Conservation (phyloP, 2,113 vertebrate genomes). For the Hoplias malabaricus region DNA sequence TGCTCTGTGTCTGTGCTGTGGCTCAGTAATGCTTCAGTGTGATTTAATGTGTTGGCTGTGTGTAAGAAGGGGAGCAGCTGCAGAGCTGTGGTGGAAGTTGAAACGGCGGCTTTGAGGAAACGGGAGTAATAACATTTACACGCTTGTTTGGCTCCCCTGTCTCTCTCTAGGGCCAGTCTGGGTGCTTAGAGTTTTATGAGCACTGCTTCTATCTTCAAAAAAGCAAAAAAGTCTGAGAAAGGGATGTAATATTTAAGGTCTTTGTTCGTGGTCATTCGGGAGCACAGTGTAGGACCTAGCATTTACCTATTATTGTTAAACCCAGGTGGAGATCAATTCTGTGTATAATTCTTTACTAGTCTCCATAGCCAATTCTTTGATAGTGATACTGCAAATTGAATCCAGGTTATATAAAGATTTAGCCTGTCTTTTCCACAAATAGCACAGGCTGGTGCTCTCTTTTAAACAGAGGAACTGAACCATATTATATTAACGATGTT, state of each 20-base stretch:
- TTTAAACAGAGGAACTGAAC: too few species aligned
- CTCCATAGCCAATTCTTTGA: too few species aligned
- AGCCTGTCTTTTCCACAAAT: too few species aligned
- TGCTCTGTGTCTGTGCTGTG: not conserved
- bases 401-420: not conserved
- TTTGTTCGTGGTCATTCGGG: not conserved
- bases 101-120: conserved; percentile 41
- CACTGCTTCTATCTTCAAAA: not conserved
- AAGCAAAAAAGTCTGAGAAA: too few species aligned
- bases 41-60: conserved; percentile 25
- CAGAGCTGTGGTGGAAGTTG: not conserved
- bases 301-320: not conserved
- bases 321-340: not conserved
- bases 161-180: conserved; percentile 10
- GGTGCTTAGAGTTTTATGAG: conserved; percentile 22
- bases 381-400: not conserved
- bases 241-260: conserved; percentile 8
- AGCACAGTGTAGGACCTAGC: not conserved
- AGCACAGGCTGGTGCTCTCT: too few species aligned
- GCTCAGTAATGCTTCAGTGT: conserved; percentile 4
- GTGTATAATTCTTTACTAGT: too few species aligned
- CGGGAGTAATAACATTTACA: conserved; percentile 36
- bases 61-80: conserved; percentile 31
- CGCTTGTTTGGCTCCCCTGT: conserved; percentile 13
- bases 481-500: too few species aligned